Percentiles rank a stretch among this genome's conserved stretches.
Conservation (phyloP, 2,113 vertebrate genomes). For the Malurus cyaneus region DNA sequence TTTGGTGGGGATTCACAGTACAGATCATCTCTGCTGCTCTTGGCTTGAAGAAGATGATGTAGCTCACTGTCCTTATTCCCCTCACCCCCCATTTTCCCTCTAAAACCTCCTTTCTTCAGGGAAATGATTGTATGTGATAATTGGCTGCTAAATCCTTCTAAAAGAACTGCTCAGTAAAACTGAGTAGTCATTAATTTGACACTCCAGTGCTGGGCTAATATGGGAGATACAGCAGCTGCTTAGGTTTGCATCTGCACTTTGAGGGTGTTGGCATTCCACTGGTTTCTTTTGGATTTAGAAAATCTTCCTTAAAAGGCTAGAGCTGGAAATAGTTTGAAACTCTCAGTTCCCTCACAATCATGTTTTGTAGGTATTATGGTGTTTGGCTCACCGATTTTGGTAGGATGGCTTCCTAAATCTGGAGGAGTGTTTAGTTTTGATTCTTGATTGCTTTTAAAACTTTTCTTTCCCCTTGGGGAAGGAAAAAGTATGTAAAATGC, state of each 20-base stretch:
- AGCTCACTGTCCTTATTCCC: not conserved
- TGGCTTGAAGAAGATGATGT: not conserved
- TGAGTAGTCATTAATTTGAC: not conserved
- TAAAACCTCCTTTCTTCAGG: not conserved
- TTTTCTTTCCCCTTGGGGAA: not conserved
- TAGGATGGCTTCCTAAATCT: not conserved
- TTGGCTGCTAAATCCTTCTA: not conserved
- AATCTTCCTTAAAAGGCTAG: not conserved
- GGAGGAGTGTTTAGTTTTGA: not conserved
- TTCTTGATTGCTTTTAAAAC: not conserved
- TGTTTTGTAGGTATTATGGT: not conserved
- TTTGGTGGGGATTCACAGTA: not conserved
- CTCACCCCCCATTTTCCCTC: fast-evolving
- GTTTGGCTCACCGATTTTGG: not conserved
- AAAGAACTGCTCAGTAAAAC: not conserved
- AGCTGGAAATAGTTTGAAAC: not conserved
- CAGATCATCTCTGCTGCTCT: not conserved
- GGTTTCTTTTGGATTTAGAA: not conserved
- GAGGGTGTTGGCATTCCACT: not conserved
- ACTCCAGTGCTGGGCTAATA: not conserved
- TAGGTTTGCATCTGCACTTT: not conserved
- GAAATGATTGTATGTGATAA: not conserved
- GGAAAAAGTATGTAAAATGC: not conserved
- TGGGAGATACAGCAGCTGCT: not conserved
- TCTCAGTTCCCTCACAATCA: not conserved